A percentile compares a stretch with the other conserved stretches of the same genome.
Conservation (phyloP, 1,140 invertebrate species). For the Aplysia californica region DNA sequence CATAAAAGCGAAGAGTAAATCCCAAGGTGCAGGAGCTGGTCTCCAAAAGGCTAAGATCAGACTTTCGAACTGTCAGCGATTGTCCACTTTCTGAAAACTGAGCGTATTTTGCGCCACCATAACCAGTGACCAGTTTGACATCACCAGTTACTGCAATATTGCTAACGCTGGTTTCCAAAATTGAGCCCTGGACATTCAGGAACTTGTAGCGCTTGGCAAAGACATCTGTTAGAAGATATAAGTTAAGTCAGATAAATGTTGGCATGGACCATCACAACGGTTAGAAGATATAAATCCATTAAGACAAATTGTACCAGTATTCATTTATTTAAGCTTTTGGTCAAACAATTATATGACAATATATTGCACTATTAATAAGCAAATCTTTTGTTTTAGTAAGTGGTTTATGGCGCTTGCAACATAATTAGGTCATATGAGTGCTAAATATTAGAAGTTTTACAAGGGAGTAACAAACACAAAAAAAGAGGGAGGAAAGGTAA, state of each 20-base stretch:
- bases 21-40: conserved; percentile 38
- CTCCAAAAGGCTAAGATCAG: conserved; percentile 14
- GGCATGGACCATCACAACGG: conserved; percentile 16
- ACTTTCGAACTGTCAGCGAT: conserved; percentile 7
- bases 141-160: conserved; percentile 11
- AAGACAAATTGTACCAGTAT: no score
- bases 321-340: no score
- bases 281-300: not conserved
- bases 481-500: no score
- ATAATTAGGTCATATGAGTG: no score
- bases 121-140: conserved; percentile 26
- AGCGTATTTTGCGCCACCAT: conserved; percentile 32
- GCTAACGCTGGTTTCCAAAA: conserved; percentile 18
- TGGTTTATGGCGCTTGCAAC: no score
- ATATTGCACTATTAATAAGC: no score
- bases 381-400: no score
- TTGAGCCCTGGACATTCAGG: conserved; percentile 17
- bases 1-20: conserved; percentile 40
- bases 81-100: conserved; percentile 33
- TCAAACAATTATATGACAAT: no score
- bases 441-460: no score
- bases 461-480: no score
- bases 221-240: no score
- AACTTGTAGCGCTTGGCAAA: conserved; percentile 27
- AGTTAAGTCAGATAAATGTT: no score